Evolutionary conservation across 1,140 invertebrate genomes (phyloP), one percentile per base, ranked within the genome.

Genomic region (Panonychus citri): DNA sequence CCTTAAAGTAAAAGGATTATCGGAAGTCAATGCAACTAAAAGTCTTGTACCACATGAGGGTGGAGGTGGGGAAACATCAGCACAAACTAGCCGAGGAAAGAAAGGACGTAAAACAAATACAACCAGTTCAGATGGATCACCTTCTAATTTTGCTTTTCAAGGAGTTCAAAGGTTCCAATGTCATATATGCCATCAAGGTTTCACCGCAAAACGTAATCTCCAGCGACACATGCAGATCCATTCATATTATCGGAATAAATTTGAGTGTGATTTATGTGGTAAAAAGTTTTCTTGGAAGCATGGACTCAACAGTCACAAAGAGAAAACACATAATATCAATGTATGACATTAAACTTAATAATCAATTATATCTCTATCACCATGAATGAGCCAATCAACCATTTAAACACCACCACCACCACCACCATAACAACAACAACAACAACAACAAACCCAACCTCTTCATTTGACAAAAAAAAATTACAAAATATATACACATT

Each of bases 1-100:
- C 46, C 70, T 90, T 62, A 83, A 89, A 75, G 88, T 91, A 48
- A 86, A 87, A 68, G 86, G 86, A 48, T 74, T 91, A 50, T 85
- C 84, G 52, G 85, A 89, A 66, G 28, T 39, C 2, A 37, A 53
- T 53, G 19, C 28, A 21, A 21, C 34, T 7, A 53, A 53, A 53
- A 51, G 49, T 51, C 49, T 17, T 10, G 49, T 17, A 27, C 17
- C 49, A 25, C 17, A 27, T n/a, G 28, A n/a, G 24, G 28, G 28
- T 28, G 24, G 15, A 21, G 46, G 19, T 19, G 25, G 49, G 17
- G 49, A 24, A 51, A 51, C 25, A 5, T 21, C 17, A 17, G 24
- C 28, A 12, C 17, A 27, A 51, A 27, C 13, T 12, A 24, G 49
- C 26, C 28, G 49, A 17, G 24, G 28, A 27, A 26, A 27, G 26